Evolutionary conservation across 1,140 invertebrate species (phyloP), one percentile per base, ranked within the genome.

Genomic region (Drosophila subobscura): DNA sequence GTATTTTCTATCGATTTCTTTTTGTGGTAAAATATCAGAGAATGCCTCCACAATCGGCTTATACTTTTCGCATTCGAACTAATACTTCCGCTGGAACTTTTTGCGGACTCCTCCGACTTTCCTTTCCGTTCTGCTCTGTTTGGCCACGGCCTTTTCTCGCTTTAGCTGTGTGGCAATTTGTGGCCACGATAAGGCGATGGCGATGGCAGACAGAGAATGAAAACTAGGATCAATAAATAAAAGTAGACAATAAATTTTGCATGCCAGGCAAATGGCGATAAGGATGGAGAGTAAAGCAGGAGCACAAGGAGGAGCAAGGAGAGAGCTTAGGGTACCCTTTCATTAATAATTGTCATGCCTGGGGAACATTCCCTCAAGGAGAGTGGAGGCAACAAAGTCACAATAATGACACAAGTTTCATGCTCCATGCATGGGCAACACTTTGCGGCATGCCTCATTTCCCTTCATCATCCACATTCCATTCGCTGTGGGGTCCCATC

Each of bases 351-450:
- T 85, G 81, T 79, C 72, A 71, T 37, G 56, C 56, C 66, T 27
- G 29, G 49, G 23, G 33, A 10, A 49, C 25, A 29, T 33, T 22
- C 14, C 33, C n/a, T 23, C 16, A 12, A 10, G 7, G 16, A 37
- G 53, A 16, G 12, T 20, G 16, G n/a, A 23, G 47, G 25, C 4
- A 52, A 46, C 67, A 66, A 55, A 74, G 81, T 77, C 81, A 80
- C 73, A 77, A 77, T 85, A 86, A 85, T 80, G 80, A 74, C 72
- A 86, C 77, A 77, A 80, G 67, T 80, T 75, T 78, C 47, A 14
- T 33, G 44, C 23, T 44, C 14, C n/a, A 44, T 44, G 5, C 64
- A 63, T 70, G 66, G 49, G 52, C 47, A 42, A 61, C 81, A 63
- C 59, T 71, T 71, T 83, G 52, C 64, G 46, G 25, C 10, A 4